Percentiles rank a stretch among this genome's conserved stretches.
Conservation (phyloP, 2,113 vertebrate species). For the Poecile atricapillus region DNA sequence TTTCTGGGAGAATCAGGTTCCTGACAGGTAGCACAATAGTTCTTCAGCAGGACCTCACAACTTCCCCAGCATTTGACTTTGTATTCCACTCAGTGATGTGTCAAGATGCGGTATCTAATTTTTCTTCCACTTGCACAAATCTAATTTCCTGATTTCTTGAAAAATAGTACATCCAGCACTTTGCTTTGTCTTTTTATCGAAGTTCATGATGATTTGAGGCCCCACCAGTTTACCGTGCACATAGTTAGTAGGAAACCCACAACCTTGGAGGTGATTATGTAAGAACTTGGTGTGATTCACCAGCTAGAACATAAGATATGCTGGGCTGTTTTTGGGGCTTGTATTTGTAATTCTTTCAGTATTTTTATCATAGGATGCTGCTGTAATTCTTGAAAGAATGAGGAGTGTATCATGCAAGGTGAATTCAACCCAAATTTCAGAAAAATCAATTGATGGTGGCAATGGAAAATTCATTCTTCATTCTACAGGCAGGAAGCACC, state of each 20-base stretch:
- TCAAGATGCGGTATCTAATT: not conserved
- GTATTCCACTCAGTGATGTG: not conserved
- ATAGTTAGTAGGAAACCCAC: not conserved
- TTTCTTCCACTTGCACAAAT: not conserved
- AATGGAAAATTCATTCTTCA: slow-evolving; percentile 43
- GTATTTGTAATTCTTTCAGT: not conserved
- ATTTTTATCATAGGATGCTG: not conserved
- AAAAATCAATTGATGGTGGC: slow-evolving; percentile 21
- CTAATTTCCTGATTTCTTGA: not conserved
- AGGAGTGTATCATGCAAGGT: slow-evolving; percentile 18
- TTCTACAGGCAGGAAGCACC: not conserved
- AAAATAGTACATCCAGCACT: not conserved
- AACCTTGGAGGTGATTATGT: not conserved
- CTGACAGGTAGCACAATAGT: not conserved
- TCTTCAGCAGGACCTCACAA: not conserved
- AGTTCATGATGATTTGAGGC: not conserved
- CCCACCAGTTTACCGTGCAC: not conserved
- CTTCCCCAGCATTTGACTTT: not conserved
- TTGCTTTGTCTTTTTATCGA: not conserved
- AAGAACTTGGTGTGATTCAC: not conserved
- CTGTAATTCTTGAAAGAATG: slow-evolving; percentile 28
- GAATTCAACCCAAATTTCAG: slow-evolving; percentile 28
- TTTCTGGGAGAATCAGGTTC: not conserved
- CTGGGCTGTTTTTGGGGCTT: not conserved
- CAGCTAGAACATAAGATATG: not conserved